Conservation (phyloP, 1,140 invertebrate genomes). For the Drosophila melanogaster region Release_6_plus_ISO1_MT NC_004354.4:1827001-1827500, state of each 20-base stretch:
- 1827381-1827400: not conserved
- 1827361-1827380: not conserved
- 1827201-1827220: too few relatives aligned
- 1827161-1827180: too few relatives aligned
- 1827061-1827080: too few relatives aligned
- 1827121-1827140: not conserved
- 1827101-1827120: not conserved
- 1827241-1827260: too few relatives aligned
- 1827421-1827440: conserved; percentile 43
- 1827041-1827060: too few relatives aligned
- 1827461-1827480: conserved; percentile 17
- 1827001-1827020: conserved; percentile 44
- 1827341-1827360: not conserved
- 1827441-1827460: conserved; percentile 38
- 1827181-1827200: too few relatives aligned
- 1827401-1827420: conserved; percentile 6
- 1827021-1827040: not conserved
- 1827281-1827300: too few relatives aligned
- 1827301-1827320: too few relatives aligned
- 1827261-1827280: too few relatives aligned
- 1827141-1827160: not conserved
- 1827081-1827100: not conserved
- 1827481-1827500: conserved; percentile 38
- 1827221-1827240: too few relatives aligned
- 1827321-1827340: not conserved